Percentiles rank a stretch among this genome's conserved stretches.
phyloP scores from a whole-genome alignment of 2,797 vertebrate genomes.

The Sebastolobus alascanus region DNA sequence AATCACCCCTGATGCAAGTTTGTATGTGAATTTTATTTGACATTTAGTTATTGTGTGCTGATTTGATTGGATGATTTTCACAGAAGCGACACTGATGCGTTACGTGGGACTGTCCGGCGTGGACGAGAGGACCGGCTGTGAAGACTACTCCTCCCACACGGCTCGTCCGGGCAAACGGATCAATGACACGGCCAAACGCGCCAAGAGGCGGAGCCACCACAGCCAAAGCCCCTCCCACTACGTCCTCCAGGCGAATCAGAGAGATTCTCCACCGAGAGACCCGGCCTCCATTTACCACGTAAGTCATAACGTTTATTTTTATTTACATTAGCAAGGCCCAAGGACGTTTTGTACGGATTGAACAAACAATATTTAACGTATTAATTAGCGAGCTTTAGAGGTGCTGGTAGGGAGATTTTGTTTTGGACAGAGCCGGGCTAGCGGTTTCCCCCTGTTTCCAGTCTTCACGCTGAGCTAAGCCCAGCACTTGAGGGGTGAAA shows the following conservation, averaged over 20 bases:
- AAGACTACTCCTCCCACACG: slow-evolving; percentile 93
- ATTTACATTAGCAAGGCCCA: neutral
- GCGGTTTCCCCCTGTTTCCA: neutral
- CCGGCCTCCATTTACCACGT: slow-evolving; percentile 85
- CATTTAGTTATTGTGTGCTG: neutral
- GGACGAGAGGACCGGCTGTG: slow-evolving; percentile 90
- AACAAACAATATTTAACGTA: neutral
- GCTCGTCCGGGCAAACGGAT: slow-evolving; percentile 92
- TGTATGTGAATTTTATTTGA: neutral
- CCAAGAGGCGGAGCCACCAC: slow-evolving; percentile 97
- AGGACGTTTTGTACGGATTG: neutral
- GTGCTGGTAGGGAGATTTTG: neutral
- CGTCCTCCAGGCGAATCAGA: slow-evolving; percentile 91
- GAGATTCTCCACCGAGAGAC: slow-evolving; percentile 88
- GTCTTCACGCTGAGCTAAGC: neutral
- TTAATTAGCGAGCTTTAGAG: neutral
- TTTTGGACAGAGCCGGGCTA: neutral
- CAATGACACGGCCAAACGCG: slow-evolving; percentile 93
- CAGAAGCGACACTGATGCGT: slow-evolving; percentile 91
- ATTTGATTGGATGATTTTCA: neutral
- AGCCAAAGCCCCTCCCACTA: slow-evolving; percentile 96
- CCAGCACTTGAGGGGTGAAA: neutral
- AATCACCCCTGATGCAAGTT: neutral
- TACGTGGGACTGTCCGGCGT: slow-evolving; percentile 86
- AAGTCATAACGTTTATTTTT: neutral